Evolutionary conservation across 1,140 invertebrate species (phyloP), one percentile per base, ranked within the genome.

Genomic region (Melipona quadrifasciata): DNA sequence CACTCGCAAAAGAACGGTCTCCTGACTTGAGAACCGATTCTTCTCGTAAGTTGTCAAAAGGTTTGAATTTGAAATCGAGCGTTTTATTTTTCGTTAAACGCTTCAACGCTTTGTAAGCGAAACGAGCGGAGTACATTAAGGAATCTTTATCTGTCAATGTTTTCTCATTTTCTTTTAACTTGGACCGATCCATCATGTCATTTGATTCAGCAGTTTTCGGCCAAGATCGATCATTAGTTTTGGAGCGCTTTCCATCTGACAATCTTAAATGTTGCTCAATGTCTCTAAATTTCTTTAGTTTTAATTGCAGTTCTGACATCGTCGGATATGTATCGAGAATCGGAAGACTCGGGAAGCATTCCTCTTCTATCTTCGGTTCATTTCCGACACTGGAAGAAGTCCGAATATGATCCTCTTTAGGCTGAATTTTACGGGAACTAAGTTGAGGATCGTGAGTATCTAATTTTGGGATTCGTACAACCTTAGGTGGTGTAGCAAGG

Each of bases 341-440:
- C 17, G 82, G 65, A 3, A 71, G 39, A 53, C 74, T 31, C 2
- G 34, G 2, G 0, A 16, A 76, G 21, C 53, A 77, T 76, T 77
- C n/a, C 17, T 2, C n/a, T 86, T 24, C 68, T 31, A 57, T 84
- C 65, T 87, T 64, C 8, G 77, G 71, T 82, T 76, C 88, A 73
- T 61, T 88, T 86, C 72, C 82, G 21, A 84, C 74, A n/a, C 8
- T 1, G 82, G 67, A 19, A 67, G 71, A 55, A 67, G 53, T 24
- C 71, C 47, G 51, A 61, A 76, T 74, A 64, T 64, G 53, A 47
- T 79, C 67, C 11, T 82, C 75, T 75, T 83, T 89, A 11, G 87
- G 57, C 39, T 90, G 82, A 34, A 91, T 80, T 87, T 78, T 91
- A 16, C 82, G 84, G 64, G 88, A 91, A 75, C 84, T 91, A 12